Conservation (phyloP, 2,888 invertebrate genomes). For the Athalia circularis region DNA sequence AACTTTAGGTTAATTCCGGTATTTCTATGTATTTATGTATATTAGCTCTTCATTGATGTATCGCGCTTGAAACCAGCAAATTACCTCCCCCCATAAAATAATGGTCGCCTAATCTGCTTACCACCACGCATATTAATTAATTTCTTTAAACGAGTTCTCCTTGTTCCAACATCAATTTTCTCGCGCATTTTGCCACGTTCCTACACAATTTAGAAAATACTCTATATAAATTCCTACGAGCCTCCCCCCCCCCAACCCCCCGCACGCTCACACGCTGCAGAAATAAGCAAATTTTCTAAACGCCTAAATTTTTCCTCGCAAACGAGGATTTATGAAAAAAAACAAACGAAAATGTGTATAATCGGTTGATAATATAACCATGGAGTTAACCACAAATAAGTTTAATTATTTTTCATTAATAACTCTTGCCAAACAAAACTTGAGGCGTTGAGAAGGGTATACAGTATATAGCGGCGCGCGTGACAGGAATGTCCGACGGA, state of each 20-base stretch:
- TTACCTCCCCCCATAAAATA: slow-evolving; percentile 43
- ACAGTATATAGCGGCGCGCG: neutral
- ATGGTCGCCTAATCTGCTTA: slow-evolving; percentile 46
- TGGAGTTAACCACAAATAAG: neutral
- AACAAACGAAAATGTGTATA: neutral
- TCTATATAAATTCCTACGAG: no score
- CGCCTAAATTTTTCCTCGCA: neutral
- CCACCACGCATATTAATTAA: slow-evolving; percentile 31
- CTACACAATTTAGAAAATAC: no score
- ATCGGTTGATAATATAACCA: neutral
- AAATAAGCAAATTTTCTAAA: no score
- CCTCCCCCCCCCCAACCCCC: no score
- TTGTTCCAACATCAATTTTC: neutral
- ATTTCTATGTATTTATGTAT: slow-evolving; percentile 54
- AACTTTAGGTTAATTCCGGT: slow-evolving; percentile 44
- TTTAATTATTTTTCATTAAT: slow-evolving; percentile 21
- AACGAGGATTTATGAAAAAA: neutral
- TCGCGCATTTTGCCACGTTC: no score
- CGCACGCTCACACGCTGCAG: no score
- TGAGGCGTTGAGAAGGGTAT: neutral
- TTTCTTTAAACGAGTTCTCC: slow-evolving; percentile 39
- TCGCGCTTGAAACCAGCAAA: slow-evolving; percentile 44
- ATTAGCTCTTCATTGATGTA: slow-evolving; percentile 46
- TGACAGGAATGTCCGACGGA: neutral
- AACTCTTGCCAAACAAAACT: neutral